Evolutionary conservation across 2,888 invertebrate genomes (phyloP), one percentile per base, ranked within the genome.

Genomic region (Nineta flava): DNA sequence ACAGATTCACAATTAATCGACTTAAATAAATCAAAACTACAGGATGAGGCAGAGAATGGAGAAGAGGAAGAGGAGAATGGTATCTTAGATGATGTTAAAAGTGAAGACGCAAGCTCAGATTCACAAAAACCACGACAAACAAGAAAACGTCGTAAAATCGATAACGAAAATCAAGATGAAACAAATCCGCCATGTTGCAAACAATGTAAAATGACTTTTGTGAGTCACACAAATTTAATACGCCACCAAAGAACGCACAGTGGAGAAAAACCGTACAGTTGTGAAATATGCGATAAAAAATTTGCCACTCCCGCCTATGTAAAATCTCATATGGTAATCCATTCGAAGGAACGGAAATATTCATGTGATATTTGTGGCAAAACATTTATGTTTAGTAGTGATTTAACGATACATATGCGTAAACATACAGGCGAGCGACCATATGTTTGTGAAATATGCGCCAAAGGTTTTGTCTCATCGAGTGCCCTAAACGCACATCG

Each of bases 351-450:
- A 41, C 40, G 48, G 5, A 48, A 41, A 26, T 48, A 17, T 26
- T 40, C 48, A 5, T 48, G 48, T 41, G 48, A 48, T 15, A 40
- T 41, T 21, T 48, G 48, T 31, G 48, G 48, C 6, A 48, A 48
- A 41, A 48, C 48, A n/a, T 48, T 48, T 26, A 48, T 41, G 41
- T 49, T 45, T n/a, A 45, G 41, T 17, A 49, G 45, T 26, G 48
- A 48, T 45, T 35, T 49, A 45, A 45, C 44, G 2, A 34, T 49
- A 9, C 49, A 49, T 10, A 49, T 44, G 45, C 49, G 49, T 1
- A 49, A 44, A 26, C 49, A 49, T 43, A 45, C 49, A 3, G 49
- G 49, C 10, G 49, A 49, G 35, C 34, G 49, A 35, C 49, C 49
- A 1, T 49, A 49, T 21, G 45, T 35, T 2, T 49, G 49, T 35